phyloP scores from a whole-genome alignment of 2,113 vertebrate species.

The Callithrix jacchus region DNA sequence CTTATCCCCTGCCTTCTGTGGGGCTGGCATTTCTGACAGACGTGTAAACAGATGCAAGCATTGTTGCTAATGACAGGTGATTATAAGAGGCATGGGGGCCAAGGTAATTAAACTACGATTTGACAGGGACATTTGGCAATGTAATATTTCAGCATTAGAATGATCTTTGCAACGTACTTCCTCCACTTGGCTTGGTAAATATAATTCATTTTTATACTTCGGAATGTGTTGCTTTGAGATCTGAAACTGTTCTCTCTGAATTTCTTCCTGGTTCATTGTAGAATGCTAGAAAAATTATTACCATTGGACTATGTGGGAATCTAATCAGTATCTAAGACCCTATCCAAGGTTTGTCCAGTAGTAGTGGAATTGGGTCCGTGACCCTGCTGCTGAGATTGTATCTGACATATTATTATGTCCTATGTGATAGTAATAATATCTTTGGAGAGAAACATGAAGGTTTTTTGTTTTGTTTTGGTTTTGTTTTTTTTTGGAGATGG shows the following conservation, averaged over 20 bases:
- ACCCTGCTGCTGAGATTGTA: neutral
- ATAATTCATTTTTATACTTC: slow-evolving; percentile 86
- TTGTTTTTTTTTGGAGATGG: too few species aligned
- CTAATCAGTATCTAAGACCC: neutral
- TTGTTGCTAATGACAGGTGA: slow-evolving; percentile 98
- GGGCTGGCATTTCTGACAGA: slow-evolving; percentile 91
- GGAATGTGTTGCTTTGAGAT: slow-evolving; percentile 75
- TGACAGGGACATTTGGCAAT: slow-evolving; percentile 97
- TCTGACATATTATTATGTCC: neutral
- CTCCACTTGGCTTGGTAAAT: slow-evolving; percentile 83
- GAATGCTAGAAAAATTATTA: neutral
- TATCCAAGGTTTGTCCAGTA: neutral
- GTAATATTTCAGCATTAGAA: slow-evolving; percentile 91
- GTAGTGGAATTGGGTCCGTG: neutral
- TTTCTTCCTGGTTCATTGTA: neutral
- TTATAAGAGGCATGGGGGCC: slow-evolving; percentile 95
- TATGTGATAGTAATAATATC: neutral
- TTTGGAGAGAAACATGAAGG: slow-evolving; percentile 23
- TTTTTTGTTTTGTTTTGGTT: too few species aligned
- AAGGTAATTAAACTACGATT: slow-evolving; percentile 95
- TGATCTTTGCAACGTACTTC: slow-evolving; percentile 87
- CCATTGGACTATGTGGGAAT: neutral
- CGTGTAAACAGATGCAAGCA: slow-evolving; percentile 94
- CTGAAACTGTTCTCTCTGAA: slow-evolving; percentile 60
- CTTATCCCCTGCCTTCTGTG: slow-evolving; percentile 77